A percentile compares a stretch with the other conserved stretches of the same genome.
phyloP scores from a whole-genome alignment of 2,797 vertebrate species.

The Diplodus puntazzo region DNA sequence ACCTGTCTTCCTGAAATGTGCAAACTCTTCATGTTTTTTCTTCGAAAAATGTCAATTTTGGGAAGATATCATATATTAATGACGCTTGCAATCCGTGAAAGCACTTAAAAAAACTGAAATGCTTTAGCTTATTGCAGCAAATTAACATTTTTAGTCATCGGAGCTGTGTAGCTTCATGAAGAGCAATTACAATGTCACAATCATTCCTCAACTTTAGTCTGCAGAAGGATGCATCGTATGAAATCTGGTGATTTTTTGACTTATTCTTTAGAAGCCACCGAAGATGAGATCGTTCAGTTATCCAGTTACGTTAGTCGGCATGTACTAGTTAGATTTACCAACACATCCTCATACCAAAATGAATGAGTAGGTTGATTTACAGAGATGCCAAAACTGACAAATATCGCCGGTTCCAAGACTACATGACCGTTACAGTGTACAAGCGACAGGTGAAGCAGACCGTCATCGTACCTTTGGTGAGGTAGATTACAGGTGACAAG shows the following conservation, averaged over 20 bases:
- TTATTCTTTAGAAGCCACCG: background rate
- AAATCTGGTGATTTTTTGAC: background rate
- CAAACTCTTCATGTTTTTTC: background rate
- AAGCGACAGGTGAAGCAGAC: no score
- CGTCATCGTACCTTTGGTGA: no score
- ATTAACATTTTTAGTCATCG: background rate
- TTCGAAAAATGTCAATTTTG: background rate
- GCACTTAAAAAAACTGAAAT: background rate
- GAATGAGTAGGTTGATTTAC: no score
- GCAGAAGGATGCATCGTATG: background rate
- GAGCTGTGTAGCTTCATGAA: background rate
- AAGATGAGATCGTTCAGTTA: background rate
- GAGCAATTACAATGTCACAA: background rate
- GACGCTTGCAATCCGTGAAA: background rate
- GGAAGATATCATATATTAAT: no score
- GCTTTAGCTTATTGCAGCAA: no score
- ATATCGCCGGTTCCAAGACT: no score
- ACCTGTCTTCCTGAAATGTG: background rate
- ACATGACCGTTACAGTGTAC: no score
- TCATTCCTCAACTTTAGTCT: background rate
- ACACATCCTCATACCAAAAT: background rate
- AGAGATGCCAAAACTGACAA: no score
- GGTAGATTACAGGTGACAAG: no score
- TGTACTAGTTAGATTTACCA: background rate
- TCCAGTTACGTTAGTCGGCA: background rate